These are phyloP conservation scores for Odontocerum albicorne DNA, from an alignment of 2,888 invertebrate species.

Conservation along the genomic window DNA sequence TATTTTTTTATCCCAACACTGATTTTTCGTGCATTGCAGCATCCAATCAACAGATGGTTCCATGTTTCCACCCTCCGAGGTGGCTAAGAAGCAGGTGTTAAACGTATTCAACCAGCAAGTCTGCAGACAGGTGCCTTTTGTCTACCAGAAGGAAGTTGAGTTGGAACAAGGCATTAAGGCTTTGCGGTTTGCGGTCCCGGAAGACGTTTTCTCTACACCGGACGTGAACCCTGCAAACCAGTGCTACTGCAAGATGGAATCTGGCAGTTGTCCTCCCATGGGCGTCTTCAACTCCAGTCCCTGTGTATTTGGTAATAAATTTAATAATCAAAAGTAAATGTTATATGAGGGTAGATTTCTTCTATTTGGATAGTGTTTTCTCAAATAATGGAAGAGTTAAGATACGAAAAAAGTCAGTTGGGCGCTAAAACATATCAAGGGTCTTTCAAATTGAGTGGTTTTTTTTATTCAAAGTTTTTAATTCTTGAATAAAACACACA, in stretches of 20 bases:
- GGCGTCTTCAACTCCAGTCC: conserved; percentile 72
- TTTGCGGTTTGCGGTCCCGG: conserved; percentile 66
- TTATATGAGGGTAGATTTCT: too few relatives aligned
- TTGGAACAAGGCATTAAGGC: conserved; percentile 58
- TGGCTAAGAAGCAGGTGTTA: conserved; percentile 60
- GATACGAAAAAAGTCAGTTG: too few relatives aligned
- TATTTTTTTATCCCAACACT: too few relatives aligned
- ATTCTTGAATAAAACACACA: too few relatives aligned
- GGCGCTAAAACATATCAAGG: too few relatives aligned
- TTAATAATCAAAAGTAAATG: too few relatives aligned
- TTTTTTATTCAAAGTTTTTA: too few relatives aligned
- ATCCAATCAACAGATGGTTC: conserved; percentile 75
- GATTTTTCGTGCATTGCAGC: too few relatives aligned
- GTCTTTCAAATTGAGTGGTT: too few relatives aligned
- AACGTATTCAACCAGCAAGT: conserved; percentile 70
- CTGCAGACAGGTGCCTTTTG: conserved; percentile 67
- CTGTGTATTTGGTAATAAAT: conserved; percentile 61
- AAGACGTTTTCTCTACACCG: conserved; percentile 64
- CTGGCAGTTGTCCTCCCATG: conserved; percentile 62
- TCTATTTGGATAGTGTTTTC: too few relatives aligned
- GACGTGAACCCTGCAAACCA: conserved; percentile 61
- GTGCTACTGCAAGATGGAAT: conserved; percentile 68
- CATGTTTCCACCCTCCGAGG: conserved; percentile 66
- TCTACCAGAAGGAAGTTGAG: conserved; percentile 64
- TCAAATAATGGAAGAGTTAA: too few relatives aligned